A percentile compares a stretch with the other conserved stretches of the same genome.
Conservation (phyloP, 1,140 invertebrate genomes). For the Drosophila pseudoobscura region DNA sequence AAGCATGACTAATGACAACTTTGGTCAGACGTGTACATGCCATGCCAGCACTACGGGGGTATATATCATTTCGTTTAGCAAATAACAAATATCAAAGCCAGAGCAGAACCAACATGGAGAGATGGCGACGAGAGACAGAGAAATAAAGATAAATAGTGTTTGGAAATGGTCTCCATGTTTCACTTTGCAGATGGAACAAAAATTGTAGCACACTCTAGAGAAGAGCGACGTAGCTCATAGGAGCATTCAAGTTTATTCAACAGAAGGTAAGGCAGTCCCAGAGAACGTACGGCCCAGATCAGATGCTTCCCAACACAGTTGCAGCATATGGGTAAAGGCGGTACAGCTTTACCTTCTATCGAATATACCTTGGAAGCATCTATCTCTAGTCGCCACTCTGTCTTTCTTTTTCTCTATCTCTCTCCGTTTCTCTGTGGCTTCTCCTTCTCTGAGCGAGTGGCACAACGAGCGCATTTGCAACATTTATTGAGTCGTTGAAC, state of each 20-base stretch:
- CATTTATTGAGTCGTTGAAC: conserved; percentile 80
- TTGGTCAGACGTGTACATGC: conserved; percentile 53
- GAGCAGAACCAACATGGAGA: background rate
- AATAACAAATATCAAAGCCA: conserved; percentile 68
- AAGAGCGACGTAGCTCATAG: conserved; percentile 35
- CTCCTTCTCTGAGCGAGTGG: conserved; percentile 43
- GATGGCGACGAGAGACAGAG: conserved; percentile 5
- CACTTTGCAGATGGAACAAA: conserved; percentile 48
- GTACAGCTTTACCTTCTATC: no score
- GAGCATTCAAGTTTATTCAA: background rate
- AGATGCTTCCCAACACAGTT: no score
- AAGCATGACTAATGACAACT: conserved; percentile 78
- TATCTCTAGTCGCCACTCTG: no score
- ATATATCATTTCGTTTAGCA: conserved; percentile 77
- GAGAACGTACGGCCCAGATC: no score
- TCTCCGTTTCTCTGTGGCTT: background rate
- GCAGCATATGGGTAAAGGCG: conserved; percentile 15
- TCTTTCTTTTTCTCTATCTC: conserved; percentile 1
- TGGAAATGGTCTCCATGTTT: conserved; percentile 66
- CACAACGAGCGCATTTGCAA: conserved; percentile 73
- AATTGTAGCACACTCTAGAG: conserved; percentile 60
- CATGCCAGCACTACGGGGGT: conserved; percentile 6
- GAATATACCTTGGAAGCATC: no score
- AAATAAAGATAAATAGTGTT: conserved; percentile 77
- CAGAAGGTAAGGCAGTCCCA: no score